A percentile compares a stretch with the other conserved stretches of the same genome.
Evolutionary conservation across 2,888 invertebrate species (phyloP).

Genomic region (Coelinius sp.): DNA sequence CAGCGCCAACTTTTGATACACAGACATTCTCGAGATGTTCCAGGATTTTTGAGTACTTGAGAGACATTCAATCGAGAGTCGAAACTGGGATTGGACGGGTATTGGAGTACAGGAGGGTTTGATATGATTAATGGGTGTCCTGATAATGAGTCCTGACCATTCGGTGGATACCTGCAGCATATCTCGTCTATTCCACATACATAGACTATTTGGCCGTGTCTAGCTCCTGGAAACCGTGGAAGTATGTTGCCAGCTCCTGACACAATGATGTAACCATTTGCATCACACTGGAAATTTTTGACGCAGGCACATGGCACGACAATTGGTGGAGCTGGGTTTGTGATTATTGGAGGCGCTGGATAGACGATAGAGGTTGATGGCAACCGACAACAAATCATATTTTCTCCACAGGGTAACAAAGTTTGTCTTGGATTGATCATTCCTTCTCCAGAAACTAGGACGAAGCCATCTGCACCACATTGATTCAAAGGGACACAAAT

Average conservation of each 20-base stretch:
- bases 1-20: slow-evolving; percentile 60
- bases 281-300: slow-evolving; percentile 47
- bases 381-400: slow-evolving; percentile 58
- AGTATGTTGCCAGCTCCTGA: slow-evolving; percentile 52
- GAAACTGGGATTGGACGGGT: background rate
- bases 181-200: slow-evolving; percentile 47
- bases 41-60: slow-evolving; percentile 47
- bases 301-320: slow-evolving; percentile 25
- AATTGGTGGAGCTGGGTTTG: slow-evolving; percentile 34
- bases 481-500: slow-evolving; percentile 56
- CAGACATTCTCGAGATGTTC: slow-evolving; percentile 59
- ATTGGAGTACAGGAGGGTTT: background rate
- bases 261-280: slow-evolving; percentile 48
- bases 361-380: slow-evolving; percentile 33
- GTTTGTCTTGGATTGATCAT: slow-evolving; percentile 56
- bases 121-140: background rate
- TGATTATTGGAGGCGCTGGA: slow-evolving; percentile 28
- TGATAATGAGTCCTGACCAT: slow-evolving; percentile 72
- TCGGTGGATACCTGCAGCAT: slow-evolving; percentile 78
- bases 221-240: slow-evolving; percentile 54
- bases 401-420: slow-evolving; percentile 46
- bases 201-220: slow-evolving; percentile 45
- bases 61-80: slow-evolving; percentile 52
- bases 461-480: slow-evolving; percentile 53
- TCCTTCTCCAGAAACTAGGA: slow-evolving; percentile 55